Conservation (phyloP, 2,113 vertebrate genomes). For the Rallus limicola region DNA sequence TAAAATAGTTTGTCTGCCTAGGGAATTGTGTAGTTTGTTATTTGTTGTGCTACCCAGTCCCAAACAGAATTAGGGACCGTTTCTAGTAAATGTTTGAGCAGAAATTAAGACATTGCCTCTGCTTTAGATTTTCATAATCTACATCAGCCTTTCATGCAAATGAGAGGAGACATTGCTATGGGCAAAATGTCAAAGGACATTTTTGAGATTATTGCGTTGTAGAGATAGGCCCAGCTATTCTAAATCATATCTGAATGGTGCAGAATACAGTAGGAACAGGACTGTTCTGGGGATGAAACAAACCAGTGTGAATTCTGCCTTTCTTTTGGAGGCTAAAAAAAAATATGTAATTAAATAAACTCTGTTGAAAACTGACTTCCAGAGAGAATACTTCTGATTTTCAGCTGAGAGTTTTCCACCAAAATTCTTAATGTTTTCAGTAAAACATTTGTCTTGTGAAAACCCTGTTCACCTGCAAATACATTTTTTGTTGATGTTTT, state of each 20-base stretch:
- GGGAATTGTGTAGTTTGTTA: constrained; percentile 6
- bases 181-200: neutral
- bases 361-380: neutral
- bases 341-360: neutral
- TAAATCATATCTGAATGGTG: neutral
- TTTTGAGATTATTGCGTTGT: neutral
- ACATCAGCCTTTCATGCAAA: neutral
- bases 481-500: neutral
- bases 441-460: neutral
- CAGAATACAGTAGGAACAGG: neutral
- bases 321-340: neutral
- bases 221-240: neutral
- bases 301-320: neutral
- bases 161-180: neutral
- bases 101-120: neutral
- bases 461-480: neutral
- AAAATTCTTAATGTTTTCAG: neutral
- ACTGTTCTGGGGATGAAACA: neutral
- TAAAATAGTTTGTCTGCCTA: neutral
- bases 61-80: neutral
- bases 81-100: neutral
- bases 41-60: neutral
- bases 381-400: neutral
- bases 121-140: neutral
- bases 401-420: neutral